Evolutionary conservation across 2,113 vertebrate genomes (phyloP), one percentile per base, ranked within the genome.

Genomic region (Lycocorax pyrrhopterus): DNA sequence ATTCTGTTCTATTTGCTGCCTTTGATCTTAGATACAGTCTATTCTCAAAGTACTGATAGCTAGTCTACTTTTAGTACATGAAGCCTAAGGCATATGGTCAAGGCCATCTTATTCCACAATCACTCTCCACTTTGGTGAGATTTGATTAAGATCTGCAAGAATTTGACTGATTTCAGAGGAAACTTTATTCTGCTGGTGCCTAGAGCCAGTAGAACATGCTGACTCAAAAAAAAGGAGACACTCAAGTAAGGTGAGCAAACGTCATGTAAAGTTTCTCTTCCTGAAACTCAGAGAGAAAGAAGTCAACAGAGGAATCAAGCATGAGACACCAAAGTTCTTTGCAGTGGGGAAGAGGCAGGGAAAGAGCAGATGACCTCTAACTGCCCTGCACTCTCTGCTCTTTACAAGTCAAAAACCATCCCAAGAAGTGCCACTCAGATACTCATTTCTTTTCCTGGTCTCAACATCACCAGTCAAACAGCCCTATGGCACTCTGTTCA

Each of bases 351-450:
- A 62, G 32, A 77, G 13, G 18, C n/a, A 89, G 11, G 49, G 46
- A 75, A 75, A 74, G 47, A 86, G 55, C 18, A 86, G 43, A 55
- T 47, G 16, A 84, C 46, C 17, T 80, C 52, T 79, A 79, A 44
- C 6, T 76, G 49, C 20, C 43, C 35, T 43, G 37, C 49, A 16
- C 14, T 68, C 60, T 75, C 32, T 59, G 26, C 29, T 68, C 16
- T 81, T 90, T 68, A 52, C 20, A 82, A 94, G 62, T 92, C 86
- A 84, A 78, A 94, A 73, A 68, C 7, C 37, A 82, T 64, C 23
- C 53, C 30, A 3, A 0, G 37, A 91, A 58, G 22, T 68, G 80
- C 32, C 52, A 64, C 9, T 93, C 68, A 81, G 46, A 19, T 32
- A 87, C 25, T 81, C 2, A 21, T 87, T 92, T 84, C 23, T 39